Conservation (phyloP, 2,888 invertebrate species). For the Ditylenchus weischeri region DNA sequence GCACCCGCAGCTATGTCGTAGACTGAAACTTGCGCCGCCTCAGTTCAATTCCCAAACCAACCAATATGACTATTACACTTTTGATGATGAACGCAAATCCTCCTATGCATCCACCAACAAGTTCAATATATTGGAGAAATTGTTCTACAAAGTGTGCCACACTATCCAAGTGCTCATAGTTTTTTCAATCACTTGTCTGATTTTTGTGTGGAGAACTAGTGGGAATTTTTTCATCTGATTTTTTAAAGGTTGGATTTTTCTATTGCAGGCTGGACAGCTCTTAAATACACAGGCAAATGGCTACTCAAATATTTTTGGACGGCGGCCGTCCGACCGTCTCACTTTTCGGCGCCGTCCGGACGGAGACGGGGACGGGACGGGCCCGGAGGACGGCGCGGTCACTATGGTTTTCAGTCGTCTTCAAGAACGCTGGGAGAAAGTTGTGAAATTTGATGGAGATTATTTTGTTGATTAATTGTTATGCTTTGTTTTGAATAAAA, state of each 20-base stretch:
- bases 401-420: too few species aligned
- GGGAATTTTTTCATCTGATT: background rate
- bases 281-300: background rate
- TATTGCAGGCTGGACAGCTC: background rate
- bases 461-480: too few species aligned
- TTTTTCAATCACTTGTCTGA: background rate
- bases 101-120: too few species aligned
- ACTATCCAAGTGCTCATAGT: background rate
- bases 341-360: too few species aligned
- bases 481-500: too few species aligned
- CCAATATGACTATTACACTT: conserved; percentile 1
- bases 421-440: too few species aligned
- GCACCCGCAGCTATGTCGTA: conserved; percentile 22
- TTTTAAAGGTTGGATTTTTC: background rate
- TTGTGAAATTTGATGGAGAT: too few species aligned
- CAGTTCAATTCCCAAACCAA: background rate
- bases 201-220: conserved; percentile 1
- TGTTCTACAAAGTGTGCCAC: background rate
- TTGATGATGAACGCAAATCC: background rate
- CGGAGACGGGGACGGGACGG: too few species aligned
- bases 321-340: too few species aligned
- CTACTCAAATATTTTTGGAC: conserved; percentile 12
- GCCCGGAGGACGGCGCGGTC: too few species aligned
- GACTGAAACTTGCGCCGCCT: conserved; percentile 1
- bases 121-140: too few species aligned